Evolutionary conservation across 2,888 invertebrate genomes (phyloP), one percentile per base, ranked within the genome.

Genomic region (Caenorhabditis doughertyi): DNA sequence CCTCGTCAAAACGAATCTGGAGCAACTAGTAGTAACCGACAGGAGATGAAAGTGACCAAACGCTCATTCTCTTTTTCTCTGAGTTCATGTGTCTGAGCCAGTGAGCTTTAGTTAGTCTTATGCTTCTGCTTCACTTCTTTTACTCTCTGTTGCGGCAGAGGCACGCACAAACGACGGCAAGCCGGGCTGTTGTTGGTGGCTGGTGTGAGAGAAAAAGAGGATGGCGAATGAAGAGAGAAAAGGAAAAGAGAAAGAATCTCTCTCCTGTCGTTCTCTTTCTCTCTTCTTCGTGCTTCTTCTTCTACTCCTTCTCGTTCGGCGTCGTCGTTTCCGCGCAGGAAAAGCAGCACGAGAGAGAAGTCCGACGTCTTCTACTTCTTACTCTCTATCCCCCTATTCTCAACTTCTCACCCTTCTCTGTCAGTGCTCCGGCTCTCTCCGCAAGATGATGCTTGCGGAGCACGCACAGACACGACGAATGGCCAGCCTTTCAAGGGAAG

Each of bases 321-420:
- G 68, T 51, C 68, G 64, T 68, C 42, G 53, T 55, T 51, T 68
- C 58, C 72, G 60, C 60, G 60, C 60, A 72, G 72, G 51, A 60
- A 47, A 64, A 49, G 47, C 47, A 32, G 64, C 47, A 32, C 23
- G 65, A 65, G 62, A 25, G 23, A 55, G 55, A 47, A 47, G 44
- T 55, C 55, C 65, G 72, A 72, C 72, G 72, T 60, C 60, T 58
- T 71, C 44, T 65, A 65, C 65, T 65, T 51, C 51, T 65, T 65
- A 29, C 27, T 21, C 32, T 47, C 32, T 23, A 13, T 32, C 58
- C 51, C 13, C 23, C 27, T 51, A 65, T 65, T 49, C 71, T 35
- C 58, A 60, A 71, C 71, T 71, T 71, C 71, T 71, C 71, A 71
- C 71, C 71, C 60, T 51, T 39, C 25, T 35, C 25, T 55, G 25